Evolutionary conservation across 2,797 vertebrate species (phyloP), one percentile per base, ranked within the genome.

Genomic region (Aythya fuligula): DNA sequence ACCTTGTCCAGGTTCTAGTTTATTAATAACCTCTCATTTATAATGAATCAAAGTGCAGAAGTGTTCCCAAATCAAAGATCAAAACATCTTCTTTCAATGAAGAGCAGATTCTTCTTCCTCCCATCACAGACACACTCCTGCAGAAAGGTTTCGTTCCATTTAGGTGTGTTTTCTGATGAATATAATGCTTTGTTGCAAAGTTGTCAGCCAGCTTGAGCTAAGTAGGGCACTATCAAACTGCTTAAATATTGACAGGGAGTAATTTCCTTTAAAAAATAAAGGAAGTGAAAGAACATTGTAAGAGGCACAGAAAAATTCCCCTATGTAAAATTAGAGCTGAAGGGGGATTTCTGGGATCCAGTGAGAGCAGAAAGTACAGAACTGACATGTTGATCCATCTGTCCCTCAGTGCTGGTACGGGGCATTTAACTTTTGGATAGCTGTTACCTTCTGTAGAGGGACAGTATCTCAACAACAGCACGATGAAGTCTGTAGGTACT

Each of bases 61-160:
- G 22, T 0, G 0, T 69, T 89, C 70, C 25, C 54, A 90, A 65
- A 69, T 19, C 39, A 0, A 1, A 75, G 34, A 28, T 7, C 0
- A 0, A 65, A 81, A 56, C 10, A 9, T 72, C 56, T 65, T 57
- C n/a, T 75, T 81, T 34, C 9, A 2, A 28, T 27, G 22, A 75
- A 75, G 41, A 51, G 27, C 27, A 58, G 75, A 72, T 47, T 45
- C 16, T 39, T 54, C 51, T 76, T 71, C 39, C 30, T 80, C 8
- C 30, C 2, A 0, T 57, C 1, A 1, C 32, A 66, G 57, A 71
- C 58, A 58, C 28, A 21, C 9, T 82, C 39, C 36, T 0, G 2
- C 49, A 41, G 45, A 78, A 80, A 81, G 25, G 19, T 75, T 58
- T 86, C 5, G 3, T 65, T 78, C 74, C 9, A 7, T 85, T 77